Evolutionary conservation across 2,113 vertebrate genomes (phyloP), one percentile per base, ranked within the genome.

Genomic region (Dicerorhinus sumatrensis): DNA sequence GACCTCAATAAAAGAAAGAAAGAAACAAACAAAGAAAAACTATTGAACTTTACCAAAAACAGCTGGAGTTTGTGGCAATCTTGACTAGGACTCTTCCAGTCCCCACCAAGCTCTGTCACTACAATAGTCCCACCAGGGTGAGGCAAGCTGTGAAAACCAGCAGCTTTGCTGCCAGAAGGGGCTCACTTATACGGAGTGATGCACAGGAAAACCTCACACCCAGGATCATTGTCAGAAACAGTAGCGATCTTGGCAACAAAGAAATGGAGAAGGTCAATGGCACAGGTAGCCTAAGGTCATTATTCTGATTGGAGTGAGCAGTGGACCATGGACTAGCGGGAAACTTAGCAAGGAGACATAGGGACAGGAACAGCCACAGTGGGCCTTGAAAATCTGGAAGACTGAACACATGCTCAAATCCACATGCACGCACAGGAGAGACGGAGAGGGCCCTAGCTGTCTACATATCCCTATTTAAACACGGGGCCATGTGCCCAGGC

Each of bases 171-270:
- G n/a, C 4, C 20, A 46, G 77, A 75, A 63, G 12, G 20, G 33
- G 56, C 29, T 80, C 60, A 23, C 16, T 27, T 29, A 1, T 20
- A 69, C 2, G 5, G n/a, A 46, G 21, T 0, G 6, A 33, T 18
- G 25, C 1, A 5, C 2, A 20, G 39, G 36, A 33, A 70, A 51
- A 29, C 1, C 13, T 70, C 81, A 31, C 0, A 0, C 5, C 79
- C 21, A 6, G 33, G 23, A 39, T 39, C 31, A 0, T 0, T 21
- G 8, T 46, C 18, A n/a, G 56, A 95, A 82, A 73, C 54, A 51
- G 17, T 6, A 13, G 23, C 11, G 5, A 72, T 16, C 46, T 23
- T 17, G 51, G 72, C 42, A 39, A 13, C 51, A 84, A 69, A 65
- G 1, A 60, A 93, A 69, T 3, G 16, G 36, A 67, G 67, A 60